Base-by-base conservation (phyloP, 2,113 vertebrate species). In the Erinaceus europaeus region DNA sequence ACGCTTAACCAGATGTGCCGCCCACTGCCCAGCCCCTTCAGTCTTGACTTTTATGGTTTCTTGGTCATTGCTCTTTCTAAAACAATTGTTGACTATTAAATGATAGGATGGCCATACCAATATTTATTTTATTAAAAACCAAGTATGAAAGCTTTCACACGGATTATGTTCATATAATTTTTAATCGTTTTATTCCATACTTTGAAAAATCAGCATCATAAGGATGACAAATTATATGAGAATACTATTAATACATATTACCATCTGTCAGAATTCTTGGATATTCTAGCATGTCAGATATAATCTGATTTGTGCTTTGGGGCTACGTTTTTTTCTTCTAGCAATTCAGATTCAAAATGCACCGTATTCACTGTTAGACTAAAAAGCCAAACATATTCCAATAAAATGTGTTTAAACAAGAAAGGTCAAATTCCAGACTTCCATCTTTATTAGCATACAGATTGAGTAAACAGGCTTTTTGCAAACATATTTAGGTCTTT, bases 401-500 rank as follows among this genome's bases (percentile, higher is more conserved):
- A 50, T n/a, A 79, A 46, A 86, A 88, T 61, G 80, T 95, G 12
- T 94, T 95, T 95, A 91, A 94, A 95, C 4, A 89, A 91, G 72
- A 95, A 94, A 90, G 50, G 32, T 62, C 88, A 91, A 40, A 72
- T 85, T 94, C 65, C 84, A 76, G 21, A 68, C 17, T 86, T 79
- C 52, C 42, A 72, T 83, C 68, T 82, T 89, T 52, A 84, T 82
- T 90, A 52, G 36, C 69, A 93, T 29, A 78, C 18, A 93, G 85
- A 72, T 75, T 73, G 59, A 91, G 52, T 68, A 94, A 93, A 93
- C 21, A 69, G 46, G 0, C 2, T 77, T 75, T 95, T 93, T 73
- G 5, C 61, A 94, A 90, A 91, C 71, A 89, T 92, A 48, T 91
- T 90, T 83, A 17, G 1, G 57, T 84, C 84, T n/a, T n/a, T 50